Conservation (phyloP, 2,113 vertebrate species). For the Eulemur rufifrons region DNA sequence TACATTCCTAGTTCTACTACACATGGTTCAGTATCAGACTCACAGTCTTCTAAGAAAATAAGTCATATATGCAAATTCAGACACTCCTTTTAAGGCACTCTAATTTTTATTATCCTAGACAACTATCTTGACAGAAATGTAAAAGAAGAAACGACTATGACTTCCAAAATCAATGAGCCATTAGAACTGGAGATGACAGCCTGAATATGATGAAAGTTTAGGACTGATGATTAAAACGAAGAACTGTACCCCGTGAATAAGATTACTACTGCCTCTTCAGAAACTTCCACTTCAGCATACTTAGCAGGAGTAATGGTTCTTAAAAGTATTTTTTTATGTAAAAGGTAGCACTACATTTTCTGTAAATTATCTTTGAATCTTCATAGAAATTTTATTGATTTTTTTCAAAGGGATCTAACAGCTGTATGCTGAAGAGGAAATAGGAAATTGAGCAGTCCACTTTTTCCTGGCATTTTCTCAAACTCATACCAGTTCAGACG, state of each 20-base stretch:
- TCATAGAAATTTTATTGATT: slow-evolving; percentile 44
- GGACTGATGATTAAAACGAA: slow-evolving; percentile 2
- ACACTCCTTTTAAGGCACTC: background rate
- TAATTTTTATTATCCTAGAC: slow-evolving; percentile 54
- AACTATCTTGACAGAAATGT: slow-evolving; percentile 33
- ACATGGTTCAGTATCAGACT: background rate
- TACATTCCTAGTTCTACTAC: background rate
- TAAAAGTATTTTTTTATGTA: background rate
- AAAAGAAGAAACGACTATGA: slow-evolving; percentile 40
- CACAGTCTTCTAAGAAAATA: background rate
- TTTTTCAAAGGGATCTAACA: background rate
- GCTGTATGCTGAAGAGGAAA: background rate
- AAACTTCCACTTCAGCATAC: background rate
- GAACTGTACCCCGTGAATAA: background rate
- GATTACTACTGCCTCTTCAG: background rate
- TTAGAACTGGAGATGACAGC: slow-evolving; percentile 23
- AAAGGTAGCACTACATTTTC: slow-evolving; percentile 45
- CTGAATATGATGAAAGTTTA: background rate
- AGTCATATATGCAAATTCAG: background rate
- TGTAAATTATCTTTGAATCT: slow-evolving; percentile 54
- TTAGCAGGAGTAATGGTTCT: slow-evolving; percentile 26
- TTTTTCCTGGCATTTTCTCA: slow-evolving; percentile 27
- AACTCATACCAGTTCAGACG: slow-evolving; percentile 9
- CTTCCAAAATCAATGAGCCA: slow-evolving; percentile 61
- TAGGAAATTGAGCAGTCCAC: background rate